Conservation (phyloP, 2,888 invertebrate species). For the Amphiduros pacificus region DNA sequence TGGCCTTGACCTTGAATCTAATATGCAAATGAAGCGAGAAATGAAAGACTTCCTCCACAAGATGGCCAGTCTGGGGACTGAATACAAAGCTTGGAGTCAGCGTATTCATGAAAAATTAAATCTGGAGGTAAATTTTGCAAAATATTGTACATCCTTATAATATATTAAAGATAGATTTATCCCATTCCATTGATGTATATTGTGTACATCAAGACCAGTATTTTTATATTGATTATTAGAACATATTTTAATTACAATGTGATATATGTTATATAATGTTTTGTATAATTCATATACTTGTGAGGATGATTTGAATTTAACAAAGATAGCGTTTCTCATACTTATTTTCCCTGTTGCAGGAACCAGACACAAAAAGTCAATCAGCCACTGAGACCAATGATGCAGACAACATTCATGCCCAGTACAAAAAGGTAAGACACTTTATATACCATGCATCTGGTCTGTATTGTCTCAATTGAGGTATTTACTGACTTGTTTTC, state of each 20-base stretch:
- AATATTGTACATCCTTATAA: too few relatives aligned
- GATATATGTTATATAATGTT: too few relatives aligned
- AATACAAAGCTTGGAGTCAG: conserved; percentile 63
- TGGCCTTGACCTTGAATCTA: conserved; percentile 50
- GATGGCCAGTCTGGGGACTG: conserved; percentile 63
- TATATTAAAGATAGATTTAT: too few relatives aligned
- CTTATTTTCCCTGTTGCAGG: conserved; percentile 34
- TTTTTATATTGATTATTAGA: too few relatives aligned
- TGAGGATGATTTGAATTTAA: neutral
- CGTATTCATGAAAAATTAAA: conserved; percentile 46
- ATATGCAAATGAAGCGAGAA: conserved; percentile 54
- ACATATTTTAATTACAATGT: too few relatives aligned
- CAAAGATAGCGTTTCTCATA: neutral
- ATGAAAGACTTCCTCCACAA: conserved; percentile 64
- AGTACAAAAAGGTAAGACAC: conserved; percentile 53
- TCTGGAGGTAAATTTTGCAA: conserved; percentile 51
- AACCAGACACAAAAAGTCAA: conserved; percentile 41
- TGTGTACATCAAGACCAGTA: too few relatives aligned
- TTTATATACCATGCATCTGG: too few relatives aligned
- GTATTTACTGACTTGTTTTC: too few relatives aligned
- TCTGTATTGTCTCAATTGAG: too few relatives aligned
- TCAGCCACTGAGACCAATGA: conserved; percentile 40
- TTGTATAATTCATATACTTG: neutral
- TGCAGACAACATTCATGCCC: conserved; percentile 41
- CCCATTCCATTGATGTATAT: too few relatives aligned